These are phyloP conservation scores for Monochamus saltuarius DNA, from an alignment of 1,140 invertebrate genomes.

Conservation along the genomic window DNA sequence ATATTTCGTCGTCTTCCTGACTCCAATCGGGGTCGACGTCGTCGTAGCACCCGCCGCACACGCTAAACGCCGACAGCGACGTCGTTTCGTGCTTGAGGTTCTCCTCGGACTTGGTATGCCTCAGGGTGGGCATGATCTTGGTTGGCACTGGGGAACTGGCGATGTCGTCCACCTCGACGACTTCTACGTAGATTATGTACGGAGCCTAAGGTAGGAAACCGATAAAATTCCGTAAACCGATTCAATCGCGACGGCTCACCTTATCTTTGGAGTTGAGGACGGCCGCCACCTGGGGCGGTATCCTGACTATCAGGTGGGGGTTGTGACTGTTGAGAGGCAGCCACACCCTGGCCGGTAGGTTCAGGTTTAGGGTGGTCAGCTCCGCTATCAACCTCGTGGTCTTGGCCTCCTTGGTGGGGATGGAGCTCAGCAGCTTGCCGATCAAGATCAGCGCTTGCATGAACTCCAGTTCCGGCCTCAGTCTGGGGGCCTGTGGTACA, in stretches of 20 bases:
- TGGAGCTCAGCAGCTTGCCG: slow-evolving; percentile 83
- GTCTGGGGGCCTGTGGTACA: slow-evolving; percentile 69
- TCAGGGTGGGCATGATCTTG: slow-evolving; percentile 75
- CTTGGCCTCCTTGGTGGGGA: slow-evolving; percentile 93
- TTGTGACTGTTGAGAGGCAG: slow-evolving; percentile 76
- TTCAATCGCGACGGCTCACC: slow-evolving; percentile 53
- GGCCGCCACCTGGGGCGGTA: slow-evolving; percentile 90
- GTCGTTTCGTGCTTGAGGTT: slow-evolving; percentile 63
- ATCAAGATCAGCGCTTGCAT: slow-evolving; percentile 84
- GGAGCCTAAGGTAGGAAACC: slow-evolving; percentile 70
- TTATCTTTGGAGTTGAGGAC: slow-evolving; percentile 99
- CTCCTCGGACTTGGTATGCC: slow-evolving; percentile 94
- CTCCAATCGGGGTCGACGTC: slow-evolving; percentile 79
- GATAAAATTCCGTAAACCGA: background rate
- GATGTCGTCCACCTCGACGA: slow-evolving; percentile 88
- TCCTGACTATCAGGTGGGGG: slow-evolving; percentile 84
- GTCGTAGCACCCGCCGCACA: slow-evolving; percentile 47
- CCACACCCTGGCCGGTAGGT: slow-evolving; percentile 97
- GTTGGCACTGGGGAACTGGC: slow-evolving; percentile 76
- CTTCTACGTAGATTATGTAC: slow-evolving; percentile 97
- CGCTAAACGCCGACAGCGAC: slow-evolving; percentile 46
- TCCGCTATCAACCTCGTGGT: slow-evolving; percentile 89
- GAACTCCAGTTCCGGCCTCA: slow-evolving; percentile 85
- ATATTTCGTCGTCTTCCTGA: slow-evolving; percentile 93
- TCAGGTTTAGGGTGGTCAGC: slow-evolving; percentile 89